phyloP scores from a whole-genome alignment of 2,797 vertebrate genomes.

The Semaprochilodus insignis region DNA sequence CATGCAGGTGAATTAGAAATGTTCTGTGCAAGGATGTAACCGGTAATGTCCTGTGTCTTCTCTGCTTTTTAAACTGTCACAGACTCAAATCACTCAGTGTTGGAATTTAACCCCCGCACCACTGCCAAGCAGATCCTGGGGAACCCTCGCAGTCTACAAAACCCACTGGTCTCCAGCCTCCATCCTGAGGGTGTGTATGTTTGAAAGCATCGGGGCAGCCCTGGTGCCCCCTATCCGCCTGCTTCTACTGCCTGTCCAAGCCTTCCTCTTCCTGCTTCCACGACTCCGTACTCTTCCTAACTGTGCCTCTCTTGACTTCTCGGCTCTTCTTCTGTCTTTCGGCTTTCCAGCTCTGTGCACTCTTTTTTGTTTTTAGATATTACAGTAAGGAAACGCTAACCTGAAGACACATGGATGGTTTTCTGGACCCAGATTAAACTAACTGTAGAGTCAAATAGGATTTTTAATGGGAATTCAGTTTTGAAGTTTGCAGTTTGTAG shows the following conservation, averaged over 20 bases:
- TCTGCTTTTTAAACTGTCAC: not conserved
- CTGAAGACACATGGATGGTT: not conserved
- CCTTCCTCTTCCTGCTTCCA: slow-evolving; percentile 47
- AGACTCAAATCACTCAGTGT: slow-evolving; percentile 55
- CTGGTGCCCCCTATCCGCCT: slow-evolving; percentile 22
- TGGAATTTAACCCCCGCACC: slow-evolving; percentile 68
- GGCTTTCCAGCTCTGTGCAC: not conserved
- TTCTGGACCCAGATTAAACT: not conserved
- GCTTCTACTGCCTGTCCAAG: slow-evolving; percentile 28
- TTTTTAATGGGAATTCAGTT: not conserved
- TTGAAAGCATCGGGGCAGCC: slow-evolving; percentile 24
- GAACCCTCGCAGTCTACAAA: slow-evolving; percentile 73
- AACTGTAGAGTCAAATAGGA: not conserved
- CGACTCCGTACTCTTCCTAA: slow-evolving; percentile 16
- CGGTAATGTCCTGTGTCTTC: not conserved
- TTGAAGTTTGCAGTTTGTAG: not conserved
- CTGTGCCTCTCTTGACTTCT: slow-evolving; percentile 27
- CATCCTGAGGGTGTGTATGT: slow-evolving; percentile 81
- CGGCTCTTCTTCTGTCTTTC: slow-evolving; percentile 6
- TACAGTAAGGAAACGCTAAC: not conserved
- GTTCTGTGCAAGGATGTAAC: not conserved
- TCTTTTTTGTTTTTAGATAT: not conserved
- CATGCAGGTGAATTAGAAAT: too few relatives aligned
- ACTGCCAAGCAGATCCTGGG: slow-evolving; percentile 73
- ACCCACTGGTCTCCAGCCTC: slow-evolving; percentile 77